A percentile compares a stretch with the other conserved stretches of the same genome.
phyloP scores from a whole-genome alignment of 1,140 invertebrate species.

The Rhizoglyphus robini region DNA sequence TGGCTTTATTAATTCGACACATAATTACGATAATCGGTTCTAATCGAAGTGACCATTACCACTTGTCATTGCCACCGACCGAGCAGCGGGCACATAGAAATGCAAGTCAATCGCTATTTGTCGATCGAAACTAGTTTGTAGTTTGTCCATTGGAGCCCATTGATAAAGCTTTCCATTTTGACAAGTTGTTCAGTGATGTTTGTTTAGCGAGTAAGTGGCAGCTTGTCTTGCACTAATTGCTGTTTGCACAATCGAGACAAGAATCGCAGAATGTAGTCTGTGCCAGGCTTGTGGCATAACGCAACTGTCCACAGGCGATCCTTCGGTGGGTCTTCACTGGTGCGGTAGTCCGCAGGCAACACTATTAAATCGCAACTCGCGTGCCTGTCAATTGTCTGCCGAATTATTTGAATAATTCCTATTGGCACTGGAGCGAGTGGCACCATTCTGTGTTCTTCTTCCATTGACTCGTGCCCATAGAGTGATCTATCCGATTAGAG shows the following conservation, averaged over 20 bases:
- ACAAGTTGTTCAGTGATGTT: neutral
- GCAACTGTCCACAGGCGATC: neutral
- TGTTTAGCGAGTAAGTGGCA: constrained; percentile 12
- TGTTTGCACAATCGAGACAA: constrained; percentile 4
- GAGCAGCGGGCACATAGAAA: neutral
- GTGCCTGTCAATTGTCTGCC: neutral
- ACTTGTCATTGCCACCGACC: neutral
- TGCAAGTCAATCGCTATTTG: neutral
- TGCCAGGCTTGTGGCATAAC: neutral
- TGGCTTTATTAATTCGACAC: neutral
- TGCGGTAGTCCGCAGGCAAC: neutral
- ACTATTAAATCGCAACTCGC: neutral
- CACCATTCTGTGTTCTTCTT: too few relatives aligned
- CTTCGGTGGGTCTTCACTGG: neutral
- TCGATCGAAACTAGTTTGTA: too few relatives aligned
- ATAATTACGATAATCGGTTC: constrained; percentile 12
- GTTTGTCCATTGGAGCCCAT: neutral
- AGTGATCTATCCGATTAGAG: too few relatives aligned
- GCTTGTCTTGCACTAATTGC: neutral
- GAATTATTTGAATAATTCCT: neutral
- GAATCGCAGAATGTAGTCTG: neutral
- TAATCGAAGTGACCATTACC: neutral
- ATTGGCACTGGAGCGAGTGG: too few relatives aligned
- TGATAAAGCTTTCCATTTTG: constrained; percentile 11
- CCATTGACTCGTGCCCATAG: too few relatives aligned